Evolutionary conservation across 2,888 invertebrate species (phyloP).

Genomic region (Cotesia congregata): DNA sequence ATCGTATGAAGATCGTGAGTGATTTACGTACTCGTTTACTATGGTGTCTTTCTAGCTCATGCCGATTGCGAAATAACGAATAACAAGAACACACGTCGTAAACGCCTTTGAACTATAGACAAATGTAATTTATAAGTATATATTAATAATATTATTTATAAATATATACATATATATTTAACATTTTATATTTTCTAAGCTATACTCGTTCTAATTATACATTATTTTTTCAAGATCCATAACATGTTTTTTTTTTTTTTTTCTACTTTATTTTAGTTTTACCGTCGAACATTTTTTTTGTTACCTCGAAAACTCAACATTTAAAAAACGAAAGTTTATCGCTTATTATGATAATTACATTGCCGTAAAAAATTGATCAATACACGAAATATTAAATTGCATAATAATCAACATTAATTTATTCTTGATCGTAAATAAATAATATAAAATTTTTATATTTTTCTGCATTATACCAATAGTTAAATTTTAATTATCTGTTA

Average conservation of each 20-base stretch:
- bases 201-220: neutral
- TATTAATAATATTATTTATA: slow-evolving; percentile 6
- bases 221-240: neutral
- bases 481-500: slow-evolving; percentile 11
- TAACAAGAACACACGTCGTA: slow-evolving; percentile 12
- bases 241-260: neutral
- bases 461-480: neutral
- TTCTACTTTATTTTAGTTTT: neutral
- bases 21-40: slow-evolving; percentile 31
- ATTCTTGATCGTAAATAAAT: neutral
- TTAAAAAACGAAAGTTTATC: neutral
- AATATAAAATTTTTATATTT: too few relatives aligned
- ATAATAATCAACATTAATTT: neutral
- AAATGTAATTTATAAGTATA: neutral
- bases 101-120: slow-evolving; percentile 21
- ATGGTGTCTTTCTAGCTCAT: slow-evolving; percentile 36
- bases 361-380: neutral
- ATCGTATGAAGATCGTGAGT: slow-evolving; percentile 20
- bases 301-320: neutral
- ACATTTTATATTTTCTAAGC: neutral
- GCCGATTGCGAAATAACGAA: slow-evolving; percentile 30
- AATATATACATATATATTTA: neutral
- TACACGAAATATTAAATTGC: neutral
- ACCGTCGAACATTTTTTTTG: too few relatives aligned
- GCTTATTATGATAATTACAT: neutral